Evolutionary conservation across 2,888 invertebrate species (phyloP), one percentile per base, ranked within the genome.

Genomic region (Thelaira solivaga): DNA sequence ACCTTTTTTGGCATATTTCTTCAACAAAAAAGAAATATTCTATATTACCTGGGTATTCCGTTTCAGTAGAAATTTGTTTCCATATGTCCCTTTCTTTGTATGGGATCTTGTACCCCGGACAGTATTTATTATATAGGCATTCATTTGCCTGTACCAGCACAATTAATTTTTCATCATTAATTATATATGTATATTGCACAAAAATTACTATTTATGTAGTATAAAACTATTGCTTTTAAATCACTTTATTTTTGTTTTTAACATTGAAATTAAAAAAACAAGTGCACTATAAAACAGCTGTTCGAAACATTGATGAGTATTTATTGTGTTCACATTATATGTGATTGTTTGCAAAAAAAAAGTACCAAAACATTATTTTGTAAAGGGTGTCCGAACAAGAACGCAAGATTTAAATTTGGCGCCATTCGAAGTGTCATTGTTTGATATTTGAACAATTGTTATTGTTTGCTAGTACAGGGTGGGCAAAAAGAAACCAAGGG

Each of bases 91-190:
- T 2, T 11, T 43, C 20, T 43, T 43, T 43, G 10, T n/a, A 20
- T 45, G 36, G 45, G 22, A 22, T 22, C 7, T 45, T 22, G 45
- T 45, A 45, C 22, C 11, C 45, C 10, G 45, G n/a, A 45, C 45
- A 45, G 22, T 22, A 45, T 45, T 45, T 45, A 45, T 45, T 45
- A 45, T 45, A 45, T 1, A 45, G 45, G 45, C 45, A 43, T 31
- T 31, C 31, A 31, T 43, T 43, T 43, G 43, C 43, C 43, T 43
- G 43, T 7, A 41, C 41, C n/a, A 41, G n/a, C n/a, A n/a, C n/a
- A 13, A 41, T 41, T 18, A 41, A 43, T 18, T 18, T 18, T 34
- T 34, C 11, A 34, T 10, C 8, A 34, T 34, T 11, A 7, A 34
- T 11, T 11, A 10, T 10, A 10, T n/a, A n/a, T n/a, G n/a, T n/a